These are phyloP conservation scores for Lepidonotus clava DNA, from an alignment of 2,888 invertebrate species.

Conservation along the genomic window DNA sequence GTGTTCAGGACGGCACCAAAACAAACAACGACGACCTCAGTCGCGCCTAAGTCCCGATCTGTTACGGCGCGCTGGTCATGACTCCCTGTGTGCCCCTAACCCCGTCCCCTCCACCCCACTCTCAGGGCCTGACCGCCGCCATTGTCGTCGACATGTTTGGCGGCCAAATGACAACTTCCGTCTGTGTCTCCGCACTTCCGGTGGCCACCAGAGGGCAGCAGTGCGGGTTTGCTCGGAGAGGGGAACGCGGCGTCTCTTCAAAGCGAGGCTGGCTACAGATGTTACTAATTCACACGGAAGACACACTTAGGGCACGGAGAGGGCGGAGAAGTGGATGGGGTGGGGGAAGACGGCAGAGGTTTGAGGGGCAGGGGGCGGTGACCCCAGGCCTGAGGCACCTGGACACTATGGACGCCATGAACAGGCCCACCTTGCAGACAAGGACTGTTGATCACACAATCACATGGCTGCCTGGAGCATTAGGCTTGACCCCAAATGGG, in stretches of 20 bases:
- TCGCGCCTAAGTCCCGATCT: neutral
- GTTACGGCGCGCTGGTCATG: neutral
- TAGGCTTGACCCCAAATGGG: neutral
- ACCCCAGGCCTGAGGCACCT: neutral
- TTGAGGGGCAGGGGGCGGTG: neutral
- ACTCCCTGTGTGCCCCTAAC: neutral
- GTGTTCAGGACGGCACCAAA: neutral
- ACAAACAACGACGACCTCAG: neutral
- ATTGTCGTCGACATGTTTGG: neutral
- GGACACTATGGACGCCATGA: neutral
- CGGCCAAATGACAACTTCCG: conserved; percentile 10
- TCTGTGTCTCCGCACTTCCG: conserved; percentile 19
- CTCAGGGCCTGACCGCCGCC: neutral
- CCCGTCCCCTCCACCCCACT: neutral
- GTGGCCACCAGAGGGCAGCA: neutral
- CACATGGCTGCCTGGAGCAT: neutral
- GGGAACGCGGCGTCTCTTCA: neutral
- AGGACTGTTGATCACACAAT: neutral
- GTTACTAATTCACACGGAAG: conserved; percentile 17
- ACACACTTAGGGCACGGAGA: neutral
- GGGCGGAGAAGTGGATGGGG: neutral
- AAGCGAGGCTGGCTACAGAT: conserved; percentile 15
- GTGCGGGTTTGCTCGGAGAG: neutral
- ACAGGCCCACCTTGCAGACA: neutral
- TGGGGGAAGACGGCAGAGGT: neutral